Base-by-base conservation (phyloP, 2,113 vertebrate species). In the Archocentrus centrarchus region DNA sequence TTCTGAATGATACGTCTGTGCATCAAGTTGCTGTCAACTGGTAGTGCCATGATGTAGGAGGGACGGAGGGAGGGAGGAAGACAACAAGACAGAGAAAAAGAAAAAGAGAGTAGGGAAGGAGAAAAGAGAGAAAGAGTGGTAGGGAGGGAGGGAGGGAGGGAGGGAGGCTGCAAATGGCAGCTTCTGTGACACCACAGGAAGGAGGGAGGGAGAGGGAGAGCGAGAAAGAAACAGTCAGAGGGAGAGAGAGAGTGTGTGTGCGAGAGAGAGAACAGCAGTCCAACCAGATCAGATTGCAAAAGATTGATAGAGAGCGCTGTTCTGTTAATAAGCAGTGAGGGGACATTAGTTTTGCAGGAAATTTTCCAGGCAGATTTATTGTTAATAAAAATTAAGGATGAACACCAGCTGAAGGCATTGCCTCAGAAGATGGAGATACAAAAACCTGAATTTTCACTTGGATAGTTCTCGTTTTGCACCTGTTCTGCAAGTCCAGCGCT, bases 231-330 rank as follows among this genome's bases (percentile, higher is more conserved):
- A 78, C 63, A 90, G 89, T 83, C 59, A 79, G 84, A 84, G 90
- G 73, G 89, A 86, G 84, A 76, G 82, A 82, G 89, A 73, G 77
- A 63, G 81, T 84, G 86, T 90, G 90, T 60, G 61, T 81, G 86
- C 80, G 82, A 88, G 89, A 91, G 87, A 92, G 82, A 90, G 79
- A 88, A 59, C 86, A 88, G 91, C 87, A 87, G 88, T 91, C 91
- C 90, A 92, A 89, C 86, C 89, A 91, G 95, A 95, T 95, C 94
- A 93, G 93, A 95, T 94, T 92, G 94, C 92, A 93, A 94, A 91
- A 94, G 91, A 94, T 87, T 94, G 90, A 94, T 91, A 93, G 79
- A 92, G 89, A 89, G 85, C 89, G 90, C 87, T 86, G 86, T 84
- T 86, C 83, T 61, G 89, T 86, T 92, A 87, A 90, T 85, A 88